phyloP scores from a whole-genome alignment of 1,140 invertebrate species.

The Druon quercuslanigerum region DNA sequence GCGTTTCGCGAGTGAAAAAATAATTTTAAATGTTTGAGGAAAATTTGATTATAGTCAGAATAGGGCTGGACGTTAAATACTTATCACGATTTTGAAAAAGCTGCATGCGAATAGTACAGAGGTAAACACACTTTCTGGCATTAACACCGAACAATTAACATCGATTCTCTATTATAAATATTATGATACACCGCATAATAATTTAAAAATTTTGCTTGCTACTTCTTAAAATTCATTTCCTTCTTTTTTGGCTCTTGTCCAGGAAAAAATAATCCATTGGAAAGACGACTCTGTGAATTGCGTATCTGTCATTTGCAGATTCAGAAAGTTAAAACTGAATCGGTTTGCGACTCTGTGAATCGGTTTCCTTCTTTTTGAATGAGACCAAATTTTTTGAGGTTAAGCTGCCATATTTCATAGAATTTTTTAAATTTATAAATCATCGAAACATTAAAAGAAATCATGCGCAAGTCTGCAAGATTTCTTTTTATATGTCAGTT shows the following conservation, averaged over 20 bases:
- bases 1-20: constrained; percentile 22
- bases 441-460: too few relatives aligned
- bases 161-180: constrained; percentile 54
- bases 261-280: too few relatives aligned
- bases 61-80: constrained; percentile 48
- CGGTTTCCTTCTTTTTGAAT: too few relatives aligned
- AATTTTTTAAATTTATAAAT: too few relatives aligned
- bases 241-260: constrained; percentile 28
- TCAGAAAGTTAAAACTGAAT: too few relatives aligned
- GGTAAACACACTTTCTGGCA: constrained; percentile 57
- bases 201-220: not conserved
- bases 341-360: too few relatives aligned
- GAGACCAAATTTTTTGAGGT: too few relatives aligned
- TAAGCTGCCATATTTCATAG: too few relatives aligned
- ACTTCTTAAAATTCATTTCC: constrained; percentile 34
- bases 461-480: too few relatives aligned
- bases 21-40: constrained; percentile 18
- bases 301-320: too few relatives aligned
- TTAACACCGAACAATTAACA: constrained; percentile 66
- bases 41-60: constrained; percentile 32
- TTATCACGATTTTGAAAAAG: constrained; percentile 33
- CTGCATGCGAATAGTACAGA: constrained; percentile 20
- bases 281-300: too few relatives aligned
- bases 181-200: constrained; percentile 28
- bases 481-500: too few relatives aligned